Base-by-base conservation (phyloP, 2,113 vertebrate species). In the Strigops habroptila region DNA sequence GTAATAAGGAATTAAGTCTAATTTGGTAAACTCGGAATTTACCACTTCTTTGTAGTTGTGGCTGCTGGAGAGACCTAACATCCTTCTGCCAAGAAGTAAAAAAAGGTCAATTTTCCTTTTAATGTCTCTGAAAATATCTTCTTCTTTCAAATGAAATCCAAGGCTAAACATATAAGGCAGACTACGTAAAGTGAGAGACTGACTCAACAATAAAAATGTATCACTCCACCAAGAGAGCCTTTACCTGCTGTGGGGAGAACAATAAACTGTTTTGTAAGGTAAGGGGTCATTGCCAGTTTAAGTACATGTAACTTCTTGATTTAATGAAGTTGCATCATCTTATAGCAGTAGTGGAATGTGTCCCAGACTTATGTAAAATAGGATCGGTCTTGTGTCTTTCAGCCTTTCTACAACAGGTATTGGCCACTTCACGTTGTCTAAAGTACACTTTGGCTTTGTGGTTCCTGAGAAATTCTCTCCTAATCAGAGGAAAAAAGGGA, bases 281-380 rank as follows among this genome's bases (percentile, higher is more conserved):
- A 95, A 96, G 73, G 95, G 95, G 90, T 96, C 95, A 94, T n/a
- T 96, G 93, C 80, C 86, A 93, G 95, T 96, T 97, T 96, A 97
- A 96, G 86, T 93, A 74, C 80, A 15, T 74, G 88, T 92, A 93
- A 92, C 83, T 91, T 96, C 92, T 87, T 96, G 95, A 86, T 93
- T 95, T 96, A 96, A 94, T 96, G 95, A 88, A 96, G 86, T 97
- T 97, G 95, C 95, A 93, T 96, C 93, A 95, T 96, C 91, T 93
- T 59, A 1, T 59, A 64, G 84, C 69, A 82, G 41, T 86, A 88
- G 90, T 92, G 92, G 95, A 96, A 93, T 91, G 11, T 91, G 83
- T 94, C 77, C 57, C 77, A 91, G 69, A 65, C 92, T 95, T 94
- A 55, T 22, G 88, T 93, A 24, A 83, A 79, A 68, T 55, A 51